Percentiles rank a stretch among this genome's conserved stretches.
Conservation (phyloP, 2,113 vertebrate species). For the Atherinomorus stipes region DNA sequence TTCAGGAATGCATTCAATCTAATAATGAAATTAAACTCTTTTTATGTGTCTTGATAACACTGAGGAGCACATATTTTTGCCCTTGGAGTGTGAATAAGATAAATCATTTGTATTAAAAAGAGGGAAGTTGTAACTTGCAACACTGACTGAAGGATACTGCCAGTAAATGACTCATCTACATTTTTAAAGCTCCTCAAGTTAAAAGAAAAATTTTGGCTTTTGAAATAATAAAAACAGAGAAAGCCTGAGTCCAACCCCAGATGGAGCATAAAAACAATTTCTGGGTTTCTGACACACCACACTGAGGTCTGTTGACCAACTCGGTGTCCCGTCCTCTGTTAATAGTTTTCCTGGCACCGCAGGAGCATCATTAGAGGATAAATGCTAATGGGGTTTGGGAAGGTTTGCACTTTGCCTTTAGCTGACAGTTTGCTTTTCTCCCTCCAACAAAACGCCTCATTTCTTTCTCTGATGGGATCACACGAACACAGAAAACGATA, state of each 20-base stretch:
- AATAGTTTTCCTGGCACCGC: slow-evolving; percentile 25
- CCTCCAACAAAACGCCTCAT: slow-evolving; percentile 3
- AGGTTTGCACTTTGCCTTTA: slow-evolving; percentile 38
- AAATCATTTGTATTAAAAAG: no score
- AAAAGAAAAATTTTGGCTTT: background rate
- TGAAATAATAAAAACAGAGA: background rate
- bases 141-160: background rate
- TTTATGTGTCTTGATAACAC: no score
- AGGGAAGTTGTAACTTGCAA: no score
- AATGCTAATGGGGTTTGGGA: slow-evolving; percentile 45
- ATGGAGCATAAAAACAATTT: slow-evolving; percentile 6
- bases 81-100: no score
- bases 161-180: background rate
- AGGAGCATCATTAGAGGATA: slow-evolving; percentile 20
- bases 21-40: no score
- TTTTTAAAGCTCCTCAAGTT: background rate
- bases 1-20: no score
- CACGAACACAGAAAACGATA: slow-evolving; percentile 4
- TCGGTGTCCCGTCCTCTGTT: background rate
- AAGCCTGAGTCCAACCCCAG: background rate
- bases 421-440: slow-evolving; percentile 22
- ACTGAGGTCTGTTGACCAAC: background rate
- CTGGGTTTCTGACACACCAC: slow-evolving; percentile 7
- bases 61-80: no score
- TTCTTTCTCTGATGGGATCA: slow-evolving; percentile 31